phyloP scores from a whole-genome alignment of 2,113 vertebrate genomes.

The Strix uralensis region DNA sequence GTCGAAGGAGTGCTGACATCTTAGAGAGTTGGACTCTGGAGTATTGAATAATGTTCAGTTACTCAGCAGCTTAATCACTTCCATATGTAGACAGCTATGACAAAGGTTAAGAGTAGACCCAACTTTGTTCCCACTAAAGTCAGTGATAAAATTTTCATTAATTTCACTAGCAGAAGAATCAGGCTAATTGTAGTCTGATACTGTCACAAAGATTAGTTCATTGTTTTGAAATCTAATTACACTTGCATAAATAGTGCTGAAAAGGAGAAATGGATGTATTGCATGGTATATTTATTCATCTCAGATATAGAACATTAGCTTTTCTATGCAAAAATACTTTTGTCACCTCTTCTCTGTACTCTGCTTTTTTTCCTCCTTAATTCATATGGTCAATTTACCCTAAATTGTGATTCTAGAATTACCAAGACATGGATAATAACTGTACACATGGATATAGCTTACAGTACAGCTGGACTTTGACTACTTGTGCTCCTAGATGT shows the following conservation, averaged over 20 bases:
- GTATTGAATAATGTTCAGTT: neutral
- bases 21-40: neutral
- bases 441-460: neutral
- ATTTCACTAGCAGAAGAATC: neutral
- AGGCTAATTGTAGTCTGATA: neutral
- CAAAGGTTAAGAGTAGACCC: neutral
- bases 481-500: neutral
- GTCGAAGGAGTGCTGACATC: slow-evolving; percentile 49
- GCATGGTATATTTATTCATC: neutral
- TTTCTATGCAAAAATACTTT: neutral
- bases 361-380: neutral
- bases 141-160: neutral
- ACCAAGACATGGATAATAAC: neutral
- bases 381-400: neutral
- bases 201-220: neutral
- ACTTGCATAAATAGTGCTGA: neutral
- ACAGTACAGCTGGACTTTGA: neutral
- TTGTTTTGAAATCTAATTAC: neutral
- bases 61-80: neutral
- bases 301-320: neutral
- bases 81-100: neutral
- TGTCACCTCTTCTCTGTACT: neutral
- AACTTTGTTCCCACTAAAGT: neutral
- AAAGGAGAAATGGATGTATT: neutral
- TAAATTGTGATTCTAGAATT: neutral